Conservation (phyloP, 2,797 vertebrate genomes). For the Ctenopoma kingsleyae region DNA sequence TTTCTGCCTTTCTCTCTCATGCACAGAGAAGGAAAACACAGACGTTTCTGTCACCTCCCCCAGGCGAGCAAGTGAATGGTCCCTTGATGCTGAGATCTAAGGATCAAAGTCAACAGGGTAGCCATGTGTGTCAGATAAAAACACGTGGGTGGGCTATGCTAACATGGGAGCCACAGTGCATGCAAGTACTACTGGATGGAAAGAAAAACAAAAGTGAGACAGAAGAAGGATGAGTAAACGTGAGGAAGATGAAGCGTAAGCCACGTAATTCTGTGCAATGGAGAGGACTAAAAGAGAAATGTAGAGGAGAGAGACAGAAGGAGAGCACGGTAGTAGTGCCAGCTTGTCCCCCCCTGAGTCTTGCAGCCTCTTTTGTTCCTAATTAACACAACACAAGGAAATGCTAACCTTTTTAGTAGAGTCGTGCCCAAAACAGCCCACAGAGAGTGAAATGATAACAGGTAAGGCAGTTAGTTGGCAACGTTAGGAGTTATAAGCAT, state of each 20-base stretch:
- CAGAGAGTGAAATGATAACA: slow-evolving; percentile 32
- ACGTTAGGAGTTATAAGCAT: slow-evolving; percentile 27
- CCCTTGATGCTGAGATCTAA: slow-evolving; percentile 76
- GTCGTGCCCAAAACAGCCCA: slow-evolving; percentile 37
- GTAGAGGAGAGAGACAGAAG: slow-evolving; percentile 29
- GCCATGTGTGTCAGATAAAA: slow-evolving; percentile 64
- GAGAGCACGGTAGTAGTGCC: slow-evolving; percentile 17
- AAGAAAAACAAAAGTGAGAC: slow-evolving; percentile 38
- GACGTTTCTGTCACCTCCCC: slow-evolving; percentile 77
- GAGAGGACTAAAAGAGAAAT: slow-evolving; percentile 37
- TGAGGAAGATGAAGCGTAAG: slow-evolving; percentile 31
- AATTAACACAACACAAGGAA: slow-evolving; percentile 75
- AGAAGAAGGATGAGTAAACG: slow-evolving; percentile 25
- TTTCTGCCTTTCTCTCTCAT: slow-evolving; percentile 45
- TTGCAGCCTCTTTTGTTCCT: slow-evolving; percentile 62
- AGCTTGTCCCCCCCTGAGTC: slow-evolving; percentile 38
- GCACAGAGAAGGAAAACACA: slow-evolving; percentile 71
- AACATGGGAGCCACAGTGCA: slow-evolving; percentile 44
- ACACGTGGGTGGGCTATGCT: slow-evolving; percentile 41
- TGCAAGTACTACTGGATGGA: slow-evolving; percentile 38
- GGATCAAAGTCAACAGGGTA: slow-evolving; percentile 79
- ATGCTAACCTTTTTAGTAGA: slow-evolving; percentile 60
- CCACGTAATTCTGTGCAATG: slow-evolving; percentile 31
- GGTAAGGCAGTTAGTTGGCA: slow-evolving; percentile 9
- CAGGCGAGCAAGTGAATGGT: slow-evolving; percentile 67